Evolutionary conservation across 1,140 invertebrate genomes (phyloP).

Genomic region (Radopholus similis): DNA sequence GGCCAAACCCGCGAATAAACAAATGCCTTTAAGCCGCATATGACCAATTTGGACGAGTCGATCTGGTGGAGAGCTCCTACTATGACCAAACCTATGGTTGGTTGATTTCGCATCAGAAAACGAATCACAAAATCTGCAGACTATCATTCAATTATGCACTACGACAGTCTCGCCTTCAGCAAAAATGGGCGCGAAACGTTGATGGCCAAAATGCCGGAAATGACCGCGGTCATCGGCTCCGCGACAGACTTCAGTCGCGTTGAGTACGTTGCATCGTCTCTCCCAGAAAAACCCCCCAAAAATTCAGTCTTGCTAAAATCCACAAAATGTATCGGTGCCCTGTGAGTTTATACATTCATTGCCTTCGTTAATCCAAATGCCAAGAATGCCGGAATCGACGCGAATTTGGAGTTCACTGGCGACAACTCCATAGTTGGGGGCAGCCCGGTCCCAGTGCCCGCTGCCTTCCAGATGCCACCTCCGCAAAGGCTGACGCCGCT

Average conservation of each 20-base stretch:
- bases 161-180: slow-evolving; percentile 58
- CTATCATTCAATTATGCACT: slow-evolving; percentile 57
- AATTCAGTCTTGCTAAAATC: slow-evolving; percentile 47
- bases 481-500: neutral
- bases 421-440: neutral
- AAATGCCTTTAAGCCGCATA: slow-evolving; percentile 43
- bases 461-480: neutral
- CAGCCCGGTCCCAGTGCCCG: neutral
- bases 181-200: slow-evolving; percentile 58
- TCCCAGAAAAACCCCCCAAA: neutral
- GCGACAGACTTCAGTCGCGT: slow-evolving; percentile 58
- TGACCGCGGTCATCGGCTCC: slow-evolving; percentile 56
- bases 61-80: slow-evolving; percentile 59
- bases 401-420: neutral
- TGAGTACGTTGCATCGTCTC: slow-evolving; percentile 20
- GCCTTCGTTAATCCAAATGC: too few species aligned
- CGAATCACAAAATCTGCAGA: neutral
- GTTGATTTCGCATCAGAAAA: neutral
- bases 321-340: slow-evolving; percentile 52
- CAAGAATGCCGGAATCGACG: neutral
- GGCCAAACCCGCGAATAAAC: neutral
- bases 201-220: slow-evolving; percentile 48
- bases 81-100: slow-evolving; percentile 53
- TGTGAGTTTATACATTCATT: slow-evolving; percentile 19
- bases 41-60: slow-evolving; percentile 60